Conservation (phyloP, 2,797 vertebrate genomes). For the Picus viridis region DNA sequence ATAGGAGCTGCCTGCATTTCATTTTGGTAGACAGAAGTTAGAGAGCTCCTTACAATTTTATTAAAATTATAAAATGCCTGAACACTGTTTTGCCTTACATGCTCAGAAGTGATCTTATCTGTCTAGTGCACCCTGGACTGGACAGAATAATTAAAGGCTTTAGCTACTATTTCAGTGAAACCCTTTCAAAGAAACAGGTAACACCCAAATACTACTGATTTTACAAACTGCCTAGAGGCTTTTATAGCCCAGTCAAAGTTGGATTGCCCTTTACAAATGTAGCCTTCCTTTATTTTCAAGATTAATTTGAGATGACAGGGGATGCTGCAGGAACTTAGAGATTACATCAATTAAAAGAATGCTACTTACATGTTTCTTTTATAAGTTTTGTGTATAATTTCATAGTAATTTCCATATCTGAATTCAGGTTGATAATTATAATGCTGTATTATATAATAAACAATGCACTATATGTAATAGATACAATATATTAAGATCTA, state of each 20-base stretch:
- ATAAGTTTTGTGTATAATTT: not conserved
- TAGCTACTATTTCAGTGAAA: not conserved
- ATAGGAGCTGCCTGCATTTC: not conserved
- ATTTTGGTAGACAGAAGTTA: not conserved
- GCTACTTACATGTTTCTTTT: not conserved
- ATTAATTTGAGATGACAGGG: rapidly evolving
- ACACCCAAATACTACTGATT: no score
- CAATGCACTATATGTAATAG: not conserved
- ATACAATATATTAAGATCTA: not conserved
- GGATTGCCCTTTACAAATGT: not conserved
- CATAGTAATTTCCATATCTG: not conserved
- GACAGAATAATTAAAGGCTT: not conserved
- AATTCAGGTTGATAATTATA: not conserved
- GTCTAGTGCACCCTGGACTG: not conserved
- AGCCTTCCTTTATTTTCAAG: not conserved
- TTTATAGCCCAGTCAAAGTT: not conserved
- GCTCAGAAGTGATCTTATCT: not conserved
- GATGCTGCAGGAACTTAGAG: not conserved
- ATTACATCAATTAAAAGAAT: not conserved
- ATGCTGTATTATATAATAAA: not conserved
- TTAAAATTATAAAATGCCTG: not conserved
- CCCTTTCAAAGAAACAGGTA: not conserved
- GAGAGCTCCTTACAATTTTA: not conserved
- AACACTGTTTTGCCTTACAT: not conserved
- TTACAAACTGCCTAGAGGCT: not conserved